Percentiles rank a stretch among this genome's conserved stretches.
Conservation (phyloP, 1,140 invertebrate genomes). For the Phymastichus coffea region DNA sequence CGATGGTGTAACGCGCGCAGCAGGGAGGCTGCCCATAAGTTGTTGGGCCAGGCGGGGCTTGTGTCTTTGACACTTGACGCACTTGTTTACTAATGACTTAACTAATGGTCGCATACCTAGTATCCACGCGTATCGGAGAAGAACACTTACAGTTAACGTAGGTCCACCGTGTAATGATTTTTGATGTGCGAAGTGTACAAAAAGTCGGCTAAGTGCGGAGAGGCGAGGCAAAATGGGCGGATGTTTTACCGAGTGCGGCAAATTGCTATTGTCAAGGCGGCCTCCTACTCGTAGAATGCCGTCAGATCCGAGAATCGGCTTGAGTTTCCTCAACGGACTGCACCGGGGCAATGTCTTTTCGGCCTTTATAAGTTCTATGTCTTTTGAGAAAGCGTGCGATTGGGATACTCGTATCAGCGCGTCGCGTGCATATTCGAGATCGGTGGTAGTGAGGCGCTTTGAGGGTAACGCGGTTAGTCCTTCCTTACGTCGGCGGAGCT, state of each 20-base stretch:
- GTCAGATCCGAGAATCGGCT: background rate
- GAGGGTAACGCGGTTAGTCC: background rate
- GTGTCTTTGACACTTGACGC: no score
- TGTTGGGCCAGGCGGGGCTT: no score
- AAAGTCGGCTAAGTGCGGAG: no score
- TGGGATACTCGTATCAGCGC: background rate
- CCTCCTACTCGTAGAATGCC: background rate
- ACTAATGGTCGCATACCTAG: no score
- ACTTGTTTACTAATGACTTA: no score
- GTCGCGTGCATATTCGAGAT: background rate
- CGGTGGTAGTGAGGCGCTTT: background rate
- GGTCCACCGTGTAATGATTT: no score
- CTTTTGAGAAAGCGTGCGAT: background rate
- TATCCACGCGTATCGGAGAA: no score
- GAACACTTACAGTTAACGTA: no score
- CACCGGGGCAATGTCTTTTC: background rate
- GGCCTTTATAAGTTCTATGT: background rate
- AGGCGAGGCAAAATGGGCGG: background rate
- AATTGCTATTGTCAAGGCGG: background rate
- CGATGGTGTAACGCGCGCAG: background rate
- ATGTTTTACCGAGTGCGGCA: background rate
- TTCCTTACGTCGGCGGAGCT: background rate
- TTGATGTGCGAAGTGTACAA: no score
- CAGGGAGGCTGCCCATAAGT: constrained; percentile 4
- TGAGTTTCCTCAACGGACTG: background rate